phyloP scores from a whole-genome alignment of 2,113 vertebrate species.

The Anser cygnoides region DNA sequence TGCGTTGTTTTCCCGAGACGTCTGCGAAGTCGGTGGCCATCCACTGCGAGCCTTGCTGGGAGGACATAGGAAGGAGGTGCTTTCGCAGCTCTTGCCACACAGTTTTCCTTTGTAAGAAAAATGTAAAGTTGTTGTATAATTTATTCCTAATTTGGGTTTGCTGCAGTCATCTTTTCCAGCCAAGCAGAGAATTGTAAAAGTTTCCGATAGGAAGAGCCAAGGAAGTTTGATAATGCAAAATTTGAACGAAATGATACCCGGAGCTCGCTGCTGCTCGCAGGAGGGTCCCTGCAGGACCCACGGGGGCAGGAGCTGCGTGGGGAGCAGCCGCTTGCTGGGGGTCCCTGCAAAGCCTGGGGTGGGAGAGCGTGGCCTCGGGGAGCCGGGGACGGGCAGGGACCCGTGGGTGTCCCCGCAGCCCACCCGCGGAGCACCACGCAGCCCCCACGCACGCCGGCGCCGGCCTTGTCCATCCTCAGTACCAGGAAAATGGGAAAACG shows the following conservation, averaged over 20 bases:
- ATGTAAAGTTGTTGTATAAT: slow-evolving; percentile 69
- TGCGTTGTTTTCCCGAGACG: not conserved
- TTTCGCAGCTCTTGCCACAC: slow-evolving; percentile 19
- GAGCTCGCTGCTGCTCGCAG: not conserved
- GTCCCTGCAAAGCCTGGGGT: not conserved
- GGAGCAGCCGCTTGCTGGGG: not conserved
- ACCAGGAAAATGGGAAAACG: not conserved
- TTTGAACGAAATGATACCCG: not conserved
- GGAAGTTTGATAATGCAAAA: slow-evolving; percentile 41
- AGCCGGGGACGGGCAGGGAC: accelerated
- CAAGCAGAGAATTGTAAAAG: slow-evolving; percentile 55
- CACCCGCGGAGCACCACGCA: accelerated
- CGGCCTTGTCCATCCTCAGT: not conserved
- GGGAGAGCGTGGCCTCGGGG: accelerated
- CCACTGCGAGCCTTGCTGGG: not conserved
- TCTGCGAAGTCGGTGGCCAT: not conserved
- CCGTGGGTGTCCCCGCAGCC: not conserved
- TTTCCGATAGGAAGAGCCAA: slow-evolving; percentile 60
- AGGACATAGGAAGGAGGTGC: slow-evolving; percentile 27
- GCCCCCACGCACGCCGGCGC: not conserved
- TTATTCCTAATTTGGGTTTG: slow-evolving; percentile 73
- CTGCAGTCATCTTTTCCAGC: slow-evolving; percentile 69
- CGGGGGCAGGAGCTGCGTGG: not conserved
- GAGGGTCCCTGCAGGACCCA: not conserved
- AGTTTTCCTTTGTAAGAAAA: slow-evolving; percentile 59